Base-by-base conservation (phyloP, 1,140 invertebrate genomes). In the Cyphomyrmex costatus region DNA sequence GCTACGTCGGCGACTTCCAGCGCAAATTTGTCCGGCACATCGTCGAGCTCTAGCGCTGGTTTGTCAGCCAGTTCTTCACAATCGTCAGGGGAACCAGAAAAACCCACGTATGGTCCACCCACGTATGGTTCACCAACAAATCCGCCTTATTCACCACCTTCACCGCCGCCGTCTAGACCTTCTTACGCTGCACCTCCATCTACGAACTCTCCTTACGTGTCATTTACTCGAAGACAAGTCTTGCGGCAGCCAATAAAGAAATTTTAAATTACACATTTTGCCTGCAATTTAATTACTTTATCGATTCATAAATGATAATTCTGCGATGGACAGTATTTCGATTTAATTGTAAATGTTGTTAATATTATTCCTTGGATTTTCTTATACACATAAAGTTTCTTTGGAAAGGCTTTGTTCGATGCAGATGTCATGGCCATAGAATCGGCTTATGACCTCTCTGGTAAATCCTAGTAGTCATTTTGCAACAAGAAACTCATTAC, bases 51-150 rank as follows among this genome's bases (percentile, higher is more conserved):
- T 8, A 74, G 79, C 14, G 0, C 79, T 10, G 4, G 3, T 24
- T 36, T 61, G 7, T 83, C 79, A 14, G 27, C 68, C 36, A 7
- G 36, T 60, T 73, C 79, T 14, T 83, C 79, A 5, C 19, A 83
- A 56, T 70, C 78, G 6, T 80, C 78, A 33, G 0, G 56, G 14
- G 16, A 71, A 19, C 21, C 24, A 4, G 24, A 7, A 3, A 8
- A 16, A 6, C 66, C 78, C 6, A 24, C 65, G 12, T 82, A 82
- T 19, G 51, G 70, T 73, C 51, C 65, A 21, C 24, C 79, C 12
- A 49, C 65, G 12, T 82, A 82, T 19, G 51, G 70, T 73, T 33
- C 65, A 21, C 24, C 79, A 6, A 49, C 51, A 14, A 14, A 24
- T n/a, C 14, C 51, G 8, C 1, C 79, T 16, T 73, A 71, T 19